Evolutionary conservation across 1,140 invertebrate genomes (phyloP).

Genomic region (Eubasilissa regina): DNA sequence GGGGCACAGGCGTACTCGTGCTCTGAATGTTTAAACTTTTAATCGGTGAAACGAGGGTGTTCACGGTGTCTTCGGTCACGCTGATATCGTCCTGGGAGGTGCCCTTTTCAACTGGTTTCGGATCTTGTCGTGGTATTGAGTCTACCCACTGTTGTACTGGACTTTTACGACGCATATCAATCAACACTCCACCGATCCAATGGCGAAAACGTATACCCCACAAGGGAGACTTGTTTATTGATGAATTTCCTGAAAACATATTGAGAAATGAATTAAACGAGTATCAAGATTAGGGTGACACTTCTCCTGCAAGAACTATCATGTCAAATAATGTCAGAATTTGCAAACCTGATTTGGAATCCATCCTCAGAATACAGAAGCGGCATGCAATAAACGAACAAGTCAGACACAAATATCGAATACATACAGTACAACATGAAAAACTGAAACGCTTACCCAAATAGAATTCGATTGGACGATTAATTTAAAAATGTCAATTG

Average conservation of each 20-base stretch:
- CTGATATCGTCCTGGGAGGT: conserved; percentile 44
- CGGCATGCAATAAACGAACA: conserved; percentile 54
- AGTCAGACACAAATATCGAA: conserved; percentile 45
- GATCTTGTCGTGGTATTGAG: conserved; percentile 65
- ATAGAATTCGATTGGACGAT: conserved; percentile 24
- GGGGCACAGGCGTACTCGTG: conserved; percentile 35
- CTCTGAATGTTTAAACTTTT: conserved; percentile 36
- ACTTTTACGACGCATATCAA: conserved; percentile 71
- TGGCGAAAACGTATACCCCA: conserved; percentile 68
- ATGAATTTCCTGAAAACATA: conserved; percentile 31
- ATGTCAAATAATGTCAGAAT: conserved; percentile 19
- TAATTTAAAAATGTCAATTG: conserved; percentile 26
- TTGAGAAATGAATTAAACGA: background rate
- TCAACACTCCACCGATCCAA: conserved; percentile 69
- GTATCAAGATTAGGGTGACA: background rate
- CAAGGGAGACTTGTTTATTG: conserved; percentile 58
- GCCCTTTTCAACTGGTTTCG: conserved; percentile 6
- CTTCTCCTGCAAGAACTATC: background rate
- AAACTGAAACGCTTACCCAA: conserved; percentile 48
- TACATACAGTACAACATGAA: conserved; percentile 45
- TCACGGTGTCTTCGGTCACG: conserved; percentile 30
- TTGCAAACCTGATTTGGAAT: conserved; percentile 57
- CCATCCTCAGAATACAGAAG: conserved; percentile 53
- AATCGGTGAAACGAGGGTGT: conserved; percentile 27
- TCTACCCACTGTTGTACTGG: conserved; percentile 72